phyloP scores from a whole-genome alignment of 1,140 invertebrate genomes.

The Ericerus pela region DNA sequence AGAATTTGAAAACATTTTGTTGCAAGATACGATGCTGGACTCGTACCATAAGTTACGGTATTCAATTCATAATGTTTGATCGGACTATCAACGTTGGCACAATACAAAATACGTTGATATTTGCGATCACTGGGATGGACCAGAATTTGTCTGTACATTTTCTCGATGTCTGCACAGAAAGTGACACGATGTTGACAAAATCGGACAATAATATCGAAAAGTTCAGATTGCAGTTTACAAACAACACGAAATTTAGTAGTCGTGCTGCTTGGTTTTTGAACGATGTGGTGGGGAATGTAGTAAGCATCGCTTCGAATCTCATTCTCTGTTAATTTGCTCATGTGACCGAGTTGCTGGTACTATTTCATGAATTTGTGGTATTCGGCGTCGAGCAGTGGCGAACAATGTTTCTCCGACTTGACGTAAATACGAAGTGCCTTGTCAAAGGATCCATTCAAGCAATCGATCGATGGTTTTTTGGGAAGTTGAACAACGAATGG shows the following conservation, averaged over 20 bases:
- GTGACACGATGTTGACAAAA: constrained; percentile 26
- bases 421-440: neutral
- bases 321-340: neutral
- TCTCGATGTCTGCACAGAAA: constrained; percentile 29
- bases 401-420: neutral
- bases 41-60: constrained; percentile 30
- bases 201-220: constrained; percentile 25
- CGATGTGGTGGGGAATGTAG: constrained; percentile 18
- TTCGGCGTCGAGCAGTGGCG: neutral
- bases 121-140: constrained; percentile 24
- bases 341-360: neutral
- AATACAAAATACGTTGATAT: constrained; percentile 25
- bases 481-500: neutral
- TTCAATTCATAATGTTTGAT: constrained; percentile 26
- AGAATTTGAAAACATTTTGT: constrained; percentile 26
- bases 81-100: constrained; percentile 15
- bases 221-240: constrained; percentile 27
- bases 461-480: neutral
- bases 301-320: too few relatives aligned
- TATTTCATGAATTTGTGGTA: neutral
- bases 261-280: neutral
- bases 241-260: constrained; percentile 28
- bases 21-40: constrained; percentile 28
- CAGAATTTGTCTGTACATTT: constrained; percentile 30
- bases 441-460: neutral